Conservation (phyloP, 2,797 vertebrate genomes). For the Gouania willdenowi region DNA sequence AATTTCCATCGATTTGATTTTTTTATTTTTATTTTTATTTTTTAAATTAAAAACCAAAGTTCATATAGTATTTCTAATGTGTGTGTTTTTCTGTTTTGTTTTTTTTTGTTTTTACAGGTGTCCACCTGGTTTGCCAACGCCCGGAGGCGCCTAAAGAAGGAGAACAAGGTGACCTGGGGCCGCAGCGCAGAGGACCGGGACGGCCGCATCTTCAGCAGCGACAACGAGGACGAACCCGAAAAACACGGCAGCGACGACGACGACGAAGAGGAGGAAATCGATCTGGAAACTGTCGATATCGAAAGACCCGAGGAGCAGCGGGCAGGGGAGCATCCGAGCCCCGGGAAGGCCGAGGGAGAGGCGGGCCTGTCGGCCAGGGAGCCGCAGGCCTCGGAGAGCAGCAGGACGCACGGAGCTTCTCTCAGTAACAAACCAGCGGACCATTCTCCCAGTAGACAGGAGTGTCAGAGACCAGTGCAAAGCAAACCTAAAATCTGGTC, state of each 20-base stretch:
- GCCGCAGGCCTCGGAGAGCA: slow-evolving; percentile 64
- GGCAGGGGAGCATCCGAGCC: slow-evolving; percentile 79
- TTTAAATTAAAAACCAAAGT: too few species aligned
- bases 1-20: too few species aligned
- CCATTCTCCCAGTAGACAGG: slow-evolving; percentile 75
- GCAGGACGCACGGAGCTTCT: slow-evolving; percentile 76
- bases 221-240: slow-evolving; percentile 89
- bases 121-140: slow-evolving; percentile 95
- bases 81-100: neutral
- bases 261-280: slow-evolving; percentile 93
- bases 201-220: slow-evolving; percentile 89
- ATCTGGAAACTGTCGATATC: slow-evolving; percentile 93
- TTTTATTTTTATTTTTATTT: too few species aligned
- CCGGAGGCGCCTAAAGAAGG: slow-evolving; percentile 88
- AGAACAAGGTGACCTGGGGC: slow-evolving; percentile 95
- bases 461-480: slow-evolving; percentile 82
- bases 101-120: slow-evolving; percentile 63
- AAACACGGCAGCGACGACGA: slow-evolving; percentile 92
- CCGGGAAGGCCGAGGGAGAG: slow-evolving; percentile 78
- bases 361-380: slow-evolving; percentile 70
- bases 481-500: slow-evolving; percentile 99
- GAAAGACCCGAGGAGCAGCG: slow-evolving; percentile 83
- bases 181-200: slow-evolving; percentile 94
- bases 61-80: too few species aligned
- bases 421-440: slow-evolving; percentile 77